Base-by-base conservation (phyloP, 1,140 invertebrate species). In the Heliconius hewitsoni region DNA sequence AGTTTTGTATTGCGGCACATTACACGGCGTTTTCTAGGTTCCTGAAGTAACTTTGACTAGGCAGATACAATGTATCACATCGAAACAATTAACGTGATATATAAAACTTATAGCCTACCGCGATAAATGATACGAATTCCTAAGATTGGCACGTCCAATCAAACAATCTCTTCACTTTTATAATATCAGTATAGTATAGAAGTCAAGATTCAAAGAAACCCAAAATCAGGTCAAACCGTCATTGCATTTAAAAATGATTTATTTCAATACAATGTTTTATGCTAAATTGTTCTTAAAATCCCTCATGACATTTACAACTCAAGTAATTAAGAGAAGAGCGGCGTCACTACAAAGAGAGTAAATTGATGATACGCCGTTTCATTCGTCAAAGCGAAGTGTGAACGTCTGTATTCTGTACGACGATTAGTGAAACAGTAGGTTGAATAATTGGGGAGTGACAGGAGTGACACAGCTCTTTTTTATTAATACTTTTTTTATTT, bases 361-460 rank as follows among this genome's bases (percentile, higher is more conserved):
- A 87, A 89, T 86, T 84, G 84, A 81, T 74, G 78, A 83, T 81
- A 74, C 84, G 83, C 85, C 83, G 85, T 81, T 82, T 86, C 89
- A 85, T 90, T 89, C 89, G 89, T 89, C 87, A 86, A 72, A 72
- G 82, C 78, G 73, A 85, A 87, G 82, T 88, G 84, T 66, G 60
- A 78, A 76, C 74, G 81, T 82, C 77, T 83, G 82, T 77, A 79
- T 77, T 73, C 74, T 79, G 39, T 52, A 55, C 76, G 70, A 50
- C 73, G 82, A 83, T 83, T 83, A 83, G 81, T 80, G 78, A 76
- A 73, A 55, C 66, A 57, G 73, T 27, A 74, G 76, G 76, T 57
- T 66, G 60, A 66, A 30, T 66, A 66, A 66, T 66, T 66, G 60
- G 27, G 4, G 60, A 30, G 27, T 30, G 60, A 66, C 60, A 66